Evolutionary conservation across 2,797 vertebrate species (phyloP).

Genomic region (Sylvia borin): DNA sequence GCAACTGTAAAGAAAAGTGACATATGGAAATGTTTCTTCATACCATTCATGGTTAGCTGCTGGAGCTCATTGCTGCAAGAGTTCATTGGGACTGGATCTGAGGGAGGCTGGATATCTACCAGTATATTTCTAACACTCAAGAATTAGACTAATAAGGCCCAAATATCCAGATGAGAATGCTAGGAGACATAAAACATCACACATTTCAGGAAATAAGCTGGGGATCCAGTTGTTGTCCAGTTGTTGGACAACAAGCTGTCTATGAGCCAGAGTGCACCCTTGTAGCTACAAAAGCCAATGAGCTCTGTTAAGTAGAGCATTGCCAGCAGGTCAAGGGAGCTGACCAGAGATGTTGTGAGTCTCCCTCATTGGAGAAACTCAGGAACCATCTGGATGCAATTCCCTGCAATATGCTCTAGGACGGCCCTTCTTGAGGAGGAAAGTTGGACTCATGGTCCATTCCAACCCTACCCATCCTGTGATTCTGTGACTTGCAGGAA

Average conservation of each 20-base stretch:
- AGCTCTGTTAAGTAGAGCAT: fast-evolving
- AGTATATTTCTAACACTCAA: background rate
- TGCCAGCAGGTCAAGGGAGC: background rate
- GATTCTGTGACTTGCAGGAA: background rate
- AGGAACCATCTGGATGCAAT: background rate
- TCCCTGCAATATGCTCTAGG: background rate
- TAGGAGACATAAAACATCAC: background rate
- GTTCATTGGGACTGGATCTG: background rate
- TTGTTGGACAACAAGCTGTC: background rate
- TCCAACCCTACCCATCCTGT: background rate
- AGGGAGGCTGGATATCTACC: background rate
- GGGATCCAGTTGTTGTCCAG: background rate
- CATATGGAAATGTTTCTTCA: background rate
- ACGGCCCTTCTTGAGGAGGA: background rate
- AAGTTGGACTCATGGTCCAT: background rate
- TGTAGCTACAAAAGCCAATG: background rate
- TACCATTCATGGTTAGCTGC: background rate
- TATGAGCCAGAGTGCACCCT: background rate
- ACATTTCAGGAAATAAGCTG: background rate
- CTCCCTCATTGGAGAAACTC: no score
- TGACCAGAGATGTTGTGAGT: background rate
- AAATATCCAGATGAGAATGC: background rate
- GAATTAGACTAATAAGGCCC: background rate
- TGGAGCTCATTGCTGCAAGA: background rate
- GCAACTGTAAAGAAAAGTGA: background rate